Conservation (phyloP, 2,888 invertebrate genomes). For the Ferrisia virgata region DNA sequence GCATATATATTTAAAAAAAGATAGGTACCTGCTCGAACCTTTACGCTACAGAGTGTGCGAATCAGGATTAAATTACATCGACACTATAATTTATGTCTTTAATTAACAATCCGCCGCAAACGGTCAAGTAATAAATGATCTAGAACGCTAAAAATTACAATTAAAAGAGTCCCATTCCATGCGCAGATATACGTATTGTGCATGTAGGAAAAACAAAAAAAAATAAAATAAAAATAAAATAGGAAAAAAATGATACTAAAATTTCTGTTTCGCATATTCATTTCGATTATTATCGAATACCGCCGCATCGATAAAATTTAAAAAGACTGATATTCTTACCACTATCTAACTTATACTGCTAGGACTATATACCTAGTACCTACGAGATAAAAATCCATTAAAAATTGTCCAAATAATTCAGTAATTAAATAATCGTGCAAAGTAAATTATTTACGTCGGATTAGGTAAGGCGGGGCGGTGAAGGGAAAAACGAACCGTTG, state of each 20-base stretch:
- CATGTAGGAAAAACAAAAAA: not conserved
- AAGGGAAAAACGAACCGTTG: not conserved
- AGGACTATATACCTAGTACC: not conserved
- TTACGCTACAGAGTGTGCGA: not conserved
- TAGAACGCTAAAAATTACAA: not conserved
- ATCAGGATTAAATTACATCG: not conserved
- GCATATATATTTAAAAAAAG: not conserved
- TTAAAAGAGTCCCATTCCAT: not conserved
- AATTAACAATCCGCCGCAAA: not conserved
- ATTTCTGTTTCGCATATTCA: not conserved
- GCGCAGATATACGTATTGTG: not conserved
- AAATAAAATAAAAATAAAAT: too few species aligned
- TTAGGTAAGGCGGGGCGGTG: not conserved
- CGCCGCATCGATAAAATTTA: not conserved
- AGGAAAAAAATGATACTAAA: not conserved
- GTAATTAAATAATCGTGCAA: constrained; percentile 16
- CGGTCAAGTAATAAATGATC: not conserved
- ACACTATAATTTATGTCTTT: not conserved
- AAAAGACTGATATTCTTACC: not conserved
- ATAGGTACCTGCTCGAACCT: not conserved
- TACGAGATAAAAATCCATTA: not conserved
- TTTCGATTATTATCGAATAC: not conserved
- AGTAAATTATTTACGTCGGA: constrained; percentile 16
- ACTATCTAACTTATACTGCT: too few species aligned
- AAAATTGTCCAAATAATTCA: constrained; percentile 6